Evolutionary conservation across 2,113 vertebrate genomes (phyloP).

Genomic region (Pogonocichla stellata): DNA sequence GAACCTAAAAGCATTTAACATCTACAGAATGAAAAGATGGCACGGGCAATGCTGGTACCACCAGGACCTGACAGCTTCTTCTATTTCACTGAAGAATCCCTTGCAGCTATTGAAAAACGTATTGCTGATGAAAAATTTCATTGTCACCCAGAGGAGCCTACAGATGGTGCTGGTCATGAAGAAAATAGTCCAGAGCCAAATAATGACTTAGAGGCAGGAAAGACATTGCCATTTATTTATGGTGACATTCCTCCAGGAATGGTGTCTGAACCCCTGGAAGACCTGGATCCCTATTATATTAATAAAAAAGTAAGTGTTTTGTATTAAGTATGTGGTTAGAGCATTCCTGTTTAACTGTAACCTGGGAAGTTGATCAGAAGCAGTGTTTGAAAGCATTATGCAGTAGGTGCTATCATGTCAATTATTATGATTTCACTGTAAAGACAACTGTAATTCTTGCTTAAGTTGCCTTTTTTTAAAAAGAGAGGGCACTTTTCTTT

Average conservation of each 20-base stretch:
- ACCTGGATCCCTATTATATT: slow-evolving; percentile 90
- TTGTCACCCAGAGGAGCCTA: slow-evolving; percentile 80
- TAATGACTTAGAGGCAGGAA: slow-evolving; percentile 89
- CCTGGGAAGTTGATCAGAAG: not conserved
- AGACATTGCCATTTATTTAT: slow-evolving; percentile 89
- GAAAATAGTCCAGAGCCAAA: slow-evolving; percentile 79
- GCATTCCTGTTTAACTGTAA: not conserved
- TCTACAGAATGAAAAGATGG: slow-evolving; percentile 98
- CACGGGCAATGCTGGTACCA: slow-evolving; percentile 80
- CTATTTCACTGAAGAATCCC: slow-evolving; percentile 87
- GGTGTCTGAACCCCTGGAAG: slow-evolving; percentile 89
- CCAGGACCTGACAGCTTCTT: slow-evolving; percentile 91
- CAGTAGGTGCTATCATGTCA: not conserved
- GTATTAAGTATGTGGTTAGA: not conserved
- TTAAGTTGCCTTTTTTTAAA: not conserved
- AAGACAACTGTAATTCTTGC: not conserved
- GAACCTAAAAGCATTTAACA: slow-evolving; percentile 77
- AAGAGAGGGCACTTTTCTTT: not conserved
- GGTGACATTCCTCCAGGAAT: slow-evolving; percentile 86
- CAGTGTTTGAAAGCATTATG: not conserved
- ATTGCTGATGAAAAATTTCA: slow-evolving; percentile 83
- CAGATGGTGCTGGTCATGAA: slow-evolving; percentile 67
- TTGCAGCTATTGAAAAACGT: slow-evolving; percentile 87
- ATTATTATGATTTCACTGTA: not conserved
- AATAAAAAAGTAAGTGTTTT: slow-evolving; percentile 86